These are phyloP conservation scores for Ormyrus labotus DNA, from an alignment of 2,888 invertebrate species.

Conservation along the genomic window DNA sequence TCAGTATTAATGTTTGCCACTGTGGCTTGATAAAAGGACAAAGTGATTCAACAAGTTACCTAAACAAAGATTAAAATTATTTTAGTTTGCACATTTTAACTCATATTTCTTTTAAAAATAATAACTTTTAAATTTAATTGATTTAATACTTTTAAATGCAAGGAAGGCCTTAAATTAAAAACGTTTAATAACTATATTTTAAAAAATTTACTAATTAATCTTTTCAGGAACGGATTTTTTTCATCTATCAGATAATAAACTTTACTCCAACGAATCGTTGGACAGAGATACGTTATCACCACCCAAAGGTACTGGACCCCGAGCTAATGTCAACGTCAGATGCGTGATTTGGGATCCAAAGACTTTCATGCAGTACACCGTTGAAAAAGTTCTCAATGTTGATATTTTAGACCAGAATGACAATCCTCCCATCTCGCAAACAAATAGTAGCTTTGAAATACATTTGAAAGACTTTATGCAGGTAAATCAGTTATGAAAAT, in stretches of 20 bases:
- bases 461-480: slow-evolving; percentile 68
- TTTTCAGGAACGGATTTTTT: slow-evolving; percentile 73
- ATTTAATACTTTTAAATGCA: no score
- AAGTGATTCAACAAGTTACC: no score
- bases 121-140: no score
- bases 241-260: slow-evolving; percentile 71
- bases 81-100: no score
- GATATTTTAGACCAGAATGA: slow-evolving; percentile 78
- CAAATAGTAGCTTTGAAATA: slow-evolving; percentile 68
- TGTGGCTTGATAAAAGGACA: no score
- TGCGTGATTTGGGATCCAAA: slow-evolving; percentile 75
- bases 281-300: slow-evolving; percentile 75
- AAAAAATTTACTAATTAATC: no score
- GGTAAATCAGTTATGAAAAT: slow-evolving; percentile 60
- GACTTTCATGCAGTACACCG: slow-evolving; percentile 69
- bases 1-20: no score
- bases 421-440: slow-evolving; percentile 75
- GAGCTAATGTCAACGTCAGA: slow-evolving; percentile 70
- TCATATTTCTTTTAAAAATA: no score
- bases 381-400: slow-evolving; percentile 73
- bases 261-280: slow-evolving; percentile 74
- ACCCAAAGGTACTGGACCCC: slow-evolving; percentile 72
- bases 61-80: no score
- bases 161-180: no score
- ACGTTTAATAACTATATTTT: no score